Base-by-base conservation (phyloP, 2,888 invertebrate genomes). In the Trichopoda pennipes region DNA sequence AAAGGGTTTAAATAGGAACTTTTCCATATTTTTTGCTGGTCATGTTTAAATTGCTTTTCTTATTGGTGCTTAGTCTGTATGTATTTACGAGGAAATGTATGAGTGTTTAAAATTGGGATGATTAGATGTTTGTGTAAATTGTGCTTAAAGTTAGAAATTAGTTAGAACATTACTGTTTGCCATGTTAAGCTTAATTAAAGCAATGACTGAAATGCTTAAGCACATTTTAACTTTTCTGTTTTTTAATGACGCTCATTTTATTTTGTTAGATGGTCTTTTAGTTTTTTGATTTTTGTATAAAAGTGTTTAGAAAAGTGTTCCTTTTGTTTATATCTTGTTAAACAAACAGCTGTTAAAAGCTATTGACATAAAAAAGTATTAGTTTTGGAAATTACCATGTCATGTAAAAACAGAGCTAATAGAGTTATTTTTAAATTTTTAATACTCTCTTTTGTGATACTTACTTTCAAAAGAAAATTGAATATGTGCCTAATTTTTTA, bases 171-270 rank as follows among this genome's bases (percentile, higher is more conserved):
- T 70, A 55, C 68, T 80, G 82, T 23, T 47, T 69, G 70, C 85
- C 85, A 86, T 86, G 88, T 86, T 85, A 86, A 85, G 88, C 86
- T 86, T 89, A 88, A 88, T 89, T 89, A 88, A 86, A 70, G 76
- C 84, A 81, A 85, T 85, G 85, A 85, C 85, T 85, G 49, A 80
- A 80, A 75, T 80, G 69, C 60, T 80, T 81, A 66, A 74, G 58
- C 58, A 64, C 38, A 64, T 72, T 66, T 58, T 9, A 60, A 32
- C 17, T 53, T n/a, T 60, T 64, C 44, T 53, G 2, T 44, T 44
- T 44, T 38, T 14, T 14, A 38, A 14, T 38, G 14, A 2, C 38
- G 3, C 7, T 1, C 3, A 1, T 47, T 55, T 16, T 47, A 61
- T 47, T 69, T 47, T 61, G 28, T 42, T 53, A 14, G n/a, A 42